Evolutionary conservation across 2,113 vertebrate genomes (phyloP).

Genomic region (Hypanus sabinus): DNA sequence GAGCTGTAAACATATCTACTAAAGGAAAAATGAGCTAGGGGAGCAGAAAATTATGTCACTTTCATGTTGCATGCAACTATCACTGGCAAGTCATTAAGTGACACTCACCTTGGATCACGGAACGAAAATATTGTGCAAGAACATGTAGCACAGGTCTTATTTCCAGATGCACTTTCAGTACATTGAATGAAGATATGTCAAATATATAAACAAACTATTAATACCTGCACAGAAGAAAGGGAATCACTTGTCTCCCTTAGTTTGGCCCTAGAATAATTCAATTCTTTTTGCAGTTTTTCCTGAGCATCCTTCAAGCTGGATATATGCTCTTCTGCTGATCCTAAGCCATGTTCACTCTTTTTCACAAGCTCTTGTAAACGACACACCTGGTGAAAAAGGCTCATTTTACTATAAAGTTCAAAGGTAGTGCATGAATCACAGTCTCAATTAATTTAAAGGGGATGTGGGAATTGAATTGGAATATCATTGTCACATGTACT

Average conservation of each 20-base stretch:
- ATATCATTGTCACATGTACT: too few relatives aligned
- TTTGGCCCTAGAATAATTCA: slow-evolving; percentile 76
- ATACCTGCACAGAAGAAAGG: slow-evolving; percentile 81
- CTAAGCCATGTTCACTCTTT: slow-evolving; percentile 77
- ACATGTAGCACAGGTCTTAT: not conserved
- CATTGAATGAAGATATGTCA: not conserved
- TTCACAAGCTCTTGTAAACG: slow-evolving; percentile 75
- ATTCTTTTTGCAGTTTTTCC: slow-evolving; percentile 83
- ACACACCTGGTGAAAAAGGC: slow-evolving; percentile 56
- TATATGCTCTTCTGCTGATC: slow-evolving; percentile 80
- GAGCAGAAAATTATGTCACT: not conserved
- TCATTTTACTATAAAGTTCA: not conserved
- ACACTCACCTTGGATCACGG: not conserved
- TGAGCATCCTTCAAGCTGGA: slow-evolving; percentile 82
- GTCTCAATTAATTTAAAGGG: too few relatives aligned
- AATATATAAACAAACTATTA: not conserved
- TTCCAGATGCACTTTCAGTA: not conserved
- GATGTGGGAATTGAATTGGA: too few relatives aligned
- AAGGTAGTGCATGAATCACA: too few relatives aligned
- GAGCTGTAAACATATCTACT: not conserved
- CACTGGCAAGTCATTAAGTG: not conserved
- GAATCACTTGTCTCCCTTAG: slow-evolving; percentile 86
- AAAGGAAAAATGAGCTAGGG: not conserved
- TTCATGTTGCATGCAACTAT: not conserved
- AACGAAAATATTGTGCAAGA: not conserved